phyloP scores from a whole-genome alignment of 2,797 vertebrate genomes.

The Tenualosa thibaudeaui region DNA sequence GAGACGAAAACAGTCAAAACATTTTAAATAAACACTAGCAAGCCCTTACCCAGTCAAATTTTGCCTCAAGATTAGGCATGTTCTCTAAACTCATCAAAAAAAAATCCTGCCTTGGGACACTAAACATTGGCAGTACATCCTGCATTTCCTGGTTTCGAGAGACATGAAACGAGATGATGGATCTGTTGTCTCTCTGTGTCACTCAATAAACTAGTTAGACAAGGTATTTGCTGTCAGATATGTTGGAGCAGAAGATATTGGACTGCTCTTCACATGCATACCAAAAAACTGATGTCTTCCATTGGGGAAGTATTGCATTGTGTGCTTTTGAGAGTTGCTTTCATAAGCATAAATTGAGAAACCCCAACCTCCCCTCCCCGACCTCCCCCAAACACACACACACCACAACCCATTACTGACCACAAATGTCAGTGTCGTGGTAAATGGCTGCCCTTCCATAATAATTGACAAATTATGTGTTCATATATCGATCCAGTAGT shows the following conservation, averaged over 20 bases:
- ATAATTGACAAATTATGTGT: conserved; percentile 10
- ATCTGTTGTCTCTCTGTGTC: neutral
- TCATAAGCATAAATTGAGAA: neutral
- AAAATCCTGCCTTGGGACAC: neutral
- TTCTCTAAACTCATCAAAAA: neutral
- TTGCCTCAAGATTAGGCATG: neutral
- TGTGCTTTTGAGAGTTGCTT: neutral
- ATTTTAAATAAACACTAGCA: neutral
- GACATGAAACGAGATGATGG: neutral
- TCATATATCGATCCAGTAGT: conserved; percentile 25
- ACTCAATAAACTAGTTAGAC: neutral
- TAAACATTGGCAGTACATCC: neutral
- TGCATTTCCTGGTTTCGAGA: neutral
- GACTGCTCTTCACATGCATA: neutral
- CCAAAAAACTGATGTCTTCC: neutral
- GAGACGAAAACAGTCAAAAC: neutral
- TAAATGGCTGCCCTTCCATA: neutral
- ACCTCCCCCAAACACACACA: too few species aligned
- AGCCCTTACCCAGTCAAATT: too few species aligned
- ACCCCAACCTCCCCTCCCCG: neutral
- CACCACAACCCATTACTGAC: neutral
- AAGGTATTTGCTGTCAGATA: neutral
- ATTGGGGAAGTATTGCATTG: neutral
- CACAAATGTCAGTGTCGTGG: conserved; percentile 1
- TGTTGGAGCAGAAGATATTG: neutral